Conservation (phyloP, 2,797 vertebrate species). For the Melanogrammus aeglefinus region DNA sequence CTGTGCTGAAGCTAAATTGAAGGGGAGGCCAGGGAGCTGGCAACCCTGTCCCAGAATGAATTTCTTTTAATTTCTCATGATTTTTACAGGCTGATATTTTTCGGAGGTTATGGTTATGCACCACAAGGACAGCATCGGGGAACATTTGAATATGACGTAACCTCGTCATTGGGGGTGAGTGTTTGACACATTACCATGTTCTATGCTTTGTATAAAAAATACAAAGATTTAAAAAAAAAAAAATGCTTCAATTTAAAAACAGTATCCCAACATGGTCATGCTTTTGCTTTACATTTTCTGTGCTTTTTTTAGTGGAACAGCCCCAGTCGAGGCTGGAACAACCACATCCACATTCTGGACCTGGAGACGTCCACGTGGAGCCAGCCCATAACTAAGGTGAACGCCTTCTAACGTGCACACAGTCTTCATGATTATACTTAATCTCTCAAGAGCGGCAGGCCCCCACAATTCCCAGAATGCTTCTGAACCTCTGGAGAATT, state of each 20-base stretch:
- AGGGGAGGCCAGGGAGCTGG: background rate
- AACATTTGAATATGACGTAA: constrained; percentile 92
- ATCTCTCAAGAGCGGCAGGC: background rate
- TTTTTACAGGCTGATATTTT: constrained; percentile 85
- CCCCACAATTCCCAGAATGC: no score
- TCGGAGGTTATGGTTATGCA: constrained; percentile 97
- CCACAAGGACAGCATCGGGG: constrained; percentile 82
- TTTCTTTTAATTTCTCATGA: background rate
- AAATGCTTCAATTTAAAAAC: background rate
- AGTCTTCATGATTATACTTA: background rate
- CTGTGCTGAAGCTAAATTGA: background rate
- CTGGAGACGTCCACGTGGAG: constrained; percentile 88
- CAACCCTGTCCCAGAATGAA: no score
- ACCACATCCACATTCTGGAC: constrained; percentile 92
- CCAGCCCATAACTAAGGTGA: constrained; percentile 89
- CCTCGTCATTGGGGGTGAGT: constrained; percentile 85
- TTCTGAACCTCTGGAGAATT: no score
- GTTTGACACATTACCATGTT: background rate
- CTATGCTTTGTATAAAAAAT: no score
- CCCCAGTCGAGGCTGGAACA: constrained; percentile 91
- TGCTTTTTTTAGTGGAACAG: constrained; percentile 66
- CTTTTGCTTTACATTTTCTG: background rate
- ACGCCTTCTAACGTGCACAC: background rate
- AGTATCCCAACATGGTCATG: background rate
- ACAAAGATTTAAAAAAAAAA: background rate